Evolutionary conservation across 2,113 vertebrate genomes (phyloP).

Genomic region (Phylloscopus whistleri): DNA sequence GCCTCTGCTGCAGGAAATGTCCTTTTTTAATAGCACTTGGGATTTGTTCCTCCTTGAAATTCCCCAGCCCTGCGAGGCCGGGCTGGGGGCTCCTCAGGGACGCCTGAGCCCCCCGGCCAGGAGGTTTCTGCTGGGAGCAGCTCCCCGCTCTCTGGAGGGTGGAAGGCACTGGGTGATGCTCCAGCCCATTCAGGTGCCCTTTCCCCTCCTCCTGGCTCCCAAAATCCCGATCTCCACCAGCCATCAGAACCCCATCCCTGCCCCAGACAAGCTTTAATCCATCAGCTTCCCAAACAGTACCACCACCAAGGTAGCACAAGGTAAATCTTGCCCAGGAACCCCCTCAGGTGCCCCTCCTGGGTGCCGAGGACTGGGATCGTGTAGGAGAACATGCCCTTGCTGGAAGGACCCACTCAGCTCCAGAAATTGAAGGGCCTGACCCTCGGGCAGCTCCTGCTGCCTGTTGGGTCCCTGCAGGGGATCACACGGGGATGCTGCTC

Average conservation of each 20-base stretch:
- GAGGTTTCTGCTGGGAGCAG: background rate
- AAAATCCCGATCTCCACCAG: background rate
- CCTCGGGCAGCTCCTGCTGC: background rate
- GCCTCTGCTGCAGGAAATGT: slow-evolving; percentile 46
- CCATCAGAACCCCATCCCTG: background rate
- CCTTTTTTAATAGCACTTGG: slow-evolving; percentile 54
- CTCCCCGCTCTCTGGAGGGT: fast-evolving
- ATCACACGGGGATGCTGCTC: fast-evolving
- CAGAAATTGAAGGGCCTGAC: background rate
- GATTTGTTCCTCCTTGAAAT: slow-evolving; percentile 61
- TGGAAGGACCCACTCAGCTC: background rate
- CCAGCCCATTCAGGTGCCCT: fast-evolving
- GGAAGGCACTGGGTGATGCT: background rate
- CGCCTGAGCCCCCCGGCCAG: fast-evolving
- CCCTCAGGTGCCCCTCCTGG: fast-evolving
- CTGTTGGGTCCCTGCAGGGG: background rate
- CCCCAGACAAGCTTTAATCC: background rate
- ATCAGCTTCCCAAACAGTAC: background rate
- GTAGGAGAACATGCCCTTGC: fast-evolving
- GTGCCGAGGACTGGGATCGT: fast-evolving
- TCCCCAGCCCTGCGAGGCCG: background rate
- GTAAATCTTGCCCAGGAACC: background rate
- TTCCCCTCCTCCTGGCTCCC: background rate
- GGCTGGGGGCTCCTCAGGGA: background rate
- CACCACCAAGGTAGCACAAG: background rate